phyloP scores from a whole-genome alignment of 2,888 invertebrate genomes.

The Trachelus stipa region DNA sequence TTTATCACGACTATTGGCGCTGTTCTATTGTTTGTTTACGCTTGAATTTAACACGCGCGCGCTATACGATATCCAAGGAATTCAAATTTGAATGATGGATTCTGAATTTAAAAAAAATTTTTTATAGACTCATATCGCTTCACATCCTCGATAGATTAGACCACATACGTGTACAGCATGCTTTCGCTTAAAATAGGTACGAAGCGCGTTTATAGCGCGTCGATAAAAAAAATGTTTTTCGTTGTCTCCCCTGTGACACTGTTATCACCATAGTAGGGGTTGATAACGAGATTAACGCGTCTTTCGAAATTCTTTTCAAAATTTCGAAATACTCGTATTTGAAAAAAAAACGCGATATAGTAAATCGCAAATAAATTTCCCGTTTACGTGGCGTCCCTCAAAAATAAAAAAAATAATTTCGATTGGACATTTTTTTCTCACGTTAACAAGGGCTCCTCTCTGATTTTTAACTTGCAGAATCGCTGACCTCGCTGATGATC shows the following conservation, averaged over 20 bases:
- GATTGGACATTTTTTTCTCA: background rate
- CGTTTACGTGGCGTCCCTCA: background rate
- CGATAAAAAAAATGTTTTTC: background rate
- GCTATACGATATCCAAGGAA: background rate
- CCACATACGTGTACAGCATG: background rate
- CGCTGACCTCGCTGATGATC: conserved; percentile 36
- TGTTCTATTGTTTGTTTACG: background rate
- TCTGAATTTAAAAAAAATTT: background rate
- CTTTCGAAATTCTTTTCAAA: background rate
- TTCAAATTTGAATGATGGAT: background rate
- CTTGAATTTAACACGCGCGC: background rate
- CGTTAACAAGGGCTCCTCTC: conserved; percentile 28
- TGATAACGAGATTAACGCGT: background rate
- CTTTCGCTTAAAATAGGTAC: background rate
- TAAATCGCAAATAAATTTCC: background rate
- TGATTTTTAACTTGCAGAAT: conserved; percentile 45
- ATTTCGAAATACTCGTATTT: background rate
- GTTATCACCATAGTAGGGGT: background rate
- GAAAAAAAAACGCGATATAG: background rate
- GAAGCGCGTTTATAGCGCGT: background rate
- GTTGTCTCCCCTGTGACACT: background rate
- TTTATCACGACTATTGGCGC: background rate
- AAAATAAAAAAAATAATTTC: background rate
- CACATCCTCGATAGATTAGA: background rate
- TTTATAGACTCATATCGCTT: background rate